Conservation (phyloP, 2,797 vertebrate species). For the Darevskia nairensis region DNA sequence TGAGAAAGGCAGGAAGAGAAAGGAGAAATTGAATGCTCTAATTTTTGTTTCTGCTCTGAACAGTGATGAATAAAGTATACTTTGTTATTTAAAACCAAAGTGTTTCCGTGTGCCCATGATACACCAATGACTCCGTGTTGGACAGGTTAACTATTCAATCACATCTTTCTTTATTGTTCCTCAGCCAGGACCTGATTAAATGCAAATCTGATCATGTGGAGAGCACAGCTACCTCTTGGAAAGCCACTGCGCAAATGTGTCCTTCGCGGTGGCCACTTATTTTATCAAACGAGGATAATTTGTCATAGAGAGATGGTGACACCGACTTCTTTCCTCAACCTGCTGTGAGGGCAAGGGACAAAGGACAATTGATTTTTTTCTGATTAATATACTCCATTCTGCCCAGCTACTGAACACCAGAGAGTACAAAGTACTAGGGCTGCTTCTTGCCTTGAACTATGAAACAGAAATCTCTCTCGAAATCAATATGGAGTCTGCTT, state of each 20-base stretch:
- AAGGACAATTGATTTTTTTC: slow-evolving; percentile 57
- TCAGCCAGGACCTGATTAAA: slow-evolving; percentile 17
- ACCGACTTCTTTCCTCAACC: background rate
- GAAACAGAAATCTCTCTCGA: slow-evolving; percentile 50
- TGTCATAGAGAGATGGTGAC: slow-evolving; percentile 49
- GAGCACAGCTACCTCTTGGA: slow-evolving; percentile 5
- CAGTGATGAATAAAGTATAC: background rate
- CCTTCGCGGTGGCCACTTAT: slow-evolving; percentile 37
- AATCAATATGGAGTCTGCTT: slow-evolving; percentile 41
- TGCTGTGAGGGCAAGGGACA: slow-evolving; percentile 29
- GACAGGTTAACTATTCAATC: slow-evolving; percentile 17
- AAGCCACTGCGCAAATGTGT: slow-evolving; percentile 2
- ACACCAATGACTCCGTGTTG: background rate
- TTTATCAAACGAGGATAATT: slow-evolving; percentile 31
- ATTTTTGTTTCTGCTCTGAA: background rate
- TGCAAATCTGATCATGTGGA: slow-evolving; percentile 14
- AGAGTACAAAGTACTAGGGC: slow-evolving; percentile 38
- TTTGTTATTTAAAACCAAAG: background rate
- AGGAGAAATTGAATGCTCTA: background rate
- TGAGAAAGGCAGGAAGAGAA: background rate
- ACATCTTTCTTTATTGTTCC: background rate
- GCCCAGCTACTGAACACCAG: slow-evolving; percentile 4
- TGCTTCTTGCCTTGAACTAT: slow-evolving; percentile 30
- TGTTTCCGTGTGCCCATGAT: background rate
- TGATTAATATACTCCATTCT: slow-evolving; percentile 69